Percentiles rank a stretch among this genome's conserved stretches.
phyloP scores from a whole-genome alignment of 1,140 invertebrate genomes.

The Meloidogyne floridensis region DNA sequence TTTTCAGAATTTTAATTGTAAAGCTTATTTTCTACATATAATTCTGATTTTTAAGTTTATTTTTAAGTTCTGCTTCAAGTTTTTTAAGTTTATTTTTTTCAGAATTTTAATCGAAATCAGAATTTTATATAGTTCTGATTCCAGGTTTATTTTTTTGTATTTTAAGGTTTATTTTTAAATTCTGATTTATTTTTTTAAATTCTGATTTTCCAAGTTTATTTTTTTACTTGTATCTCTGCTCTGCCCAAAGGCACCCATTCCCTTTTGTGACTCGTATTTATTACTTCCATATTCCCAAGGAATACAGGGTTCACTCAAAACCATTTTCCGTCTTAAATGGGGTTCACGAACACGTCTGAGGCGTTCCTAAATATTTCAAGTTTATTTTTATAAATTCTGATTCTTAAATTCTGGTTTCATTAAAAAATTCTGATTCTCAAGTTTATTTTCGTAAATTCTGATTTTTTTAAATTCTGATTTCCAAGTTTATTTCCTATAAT shows the following conservation, averaged over 20 bases:
- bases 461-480: no score
- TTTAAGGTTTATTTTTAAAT: not conserved
- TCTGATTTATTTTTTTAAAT: not conserved
- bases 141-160: not conserved
- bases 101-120: no score
- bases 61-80: not conserved
- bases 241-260: constrained; percentile 3
- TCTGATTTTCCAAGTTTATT: not conserved
- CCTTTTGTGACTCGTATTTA: constrained; percentile 28
- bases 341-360: constrained; percentile 19
- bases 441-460: no score
- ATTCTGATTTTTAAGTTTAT: no score
- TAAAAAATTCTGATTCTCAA: no score
- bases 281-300: constrained; percentile 33
- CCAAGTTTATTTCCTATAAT: no score
- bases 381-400: no score
- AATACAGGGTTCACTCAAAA: constrained; percentile 18
- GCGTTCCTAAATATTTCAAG: constrained; percentile 13
- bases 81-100: not conserved
- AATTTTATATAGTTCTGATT: not conserved
- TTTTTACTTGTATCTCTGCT: constrained; percentile 24
- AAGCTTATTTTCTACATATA: not conserved
- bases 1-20: not conserved
- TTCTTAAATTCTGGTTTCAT: no score
- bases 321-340: constrained; percentile 27